Conservation (phyloP, 2,113 vertebrate species). For the Bos javanicus region DNA sequence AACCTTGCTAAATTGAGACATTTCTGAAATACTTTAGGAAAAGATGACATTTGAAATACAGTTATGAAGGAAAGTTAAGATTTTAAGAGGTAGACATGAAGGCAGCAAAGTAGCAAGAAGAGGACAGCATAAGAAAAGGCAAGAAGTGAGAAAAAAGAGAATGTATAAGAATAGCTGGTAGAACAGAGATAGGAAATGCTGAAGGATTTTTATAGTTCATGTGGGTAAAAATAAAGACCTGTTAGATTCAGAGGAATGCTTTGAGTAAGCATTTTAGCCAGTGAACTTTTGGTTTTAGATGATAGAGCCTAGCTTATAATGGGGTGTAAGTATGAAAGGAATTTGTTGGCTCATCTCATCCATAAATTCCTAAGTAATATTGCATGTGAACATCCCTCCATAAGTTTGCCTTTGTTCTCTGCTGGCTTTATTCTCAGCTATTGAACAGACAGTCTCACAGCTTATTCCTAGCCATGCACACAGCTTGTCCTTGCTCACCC, state of each 20-base stretch:
- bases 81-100: neutral
- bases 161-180: neutral
- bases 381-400: neutral
- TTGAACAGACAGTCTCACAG: neutral
- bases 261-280: neutral
- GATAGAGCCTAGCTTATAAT: neutral
- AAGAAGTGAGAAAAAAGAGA: neutral
- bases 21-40: neutral
- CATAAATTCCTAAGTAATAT: constrained; percentile 4
- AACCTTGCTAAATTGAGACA: neutral
- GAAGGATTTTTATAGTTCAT: constrained; percentile 10
- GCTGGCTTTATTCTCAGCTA: neutral
- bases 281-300: neutral
- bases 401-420: neutral
- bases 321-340: neutral
- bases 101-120: neutral
- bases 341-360: neutral
- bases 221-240: constrained; percentile 2
- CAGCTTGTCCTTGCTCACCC: neutral
- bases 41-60: neutral
- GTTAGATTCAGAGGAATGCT: neutral
- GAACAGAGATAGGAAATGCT: neutral
- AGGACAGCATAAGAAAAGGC: neutral
- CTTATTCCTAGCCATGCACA: neutral
- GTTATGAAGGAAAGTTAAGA: neutral